A percentile compares a stretch with the other conserved stretches of the same genome.
phyloP scores from a whole-genome alignment of 2,888 invertebrate genomes.

The Cheilosia urbana region DNA sequence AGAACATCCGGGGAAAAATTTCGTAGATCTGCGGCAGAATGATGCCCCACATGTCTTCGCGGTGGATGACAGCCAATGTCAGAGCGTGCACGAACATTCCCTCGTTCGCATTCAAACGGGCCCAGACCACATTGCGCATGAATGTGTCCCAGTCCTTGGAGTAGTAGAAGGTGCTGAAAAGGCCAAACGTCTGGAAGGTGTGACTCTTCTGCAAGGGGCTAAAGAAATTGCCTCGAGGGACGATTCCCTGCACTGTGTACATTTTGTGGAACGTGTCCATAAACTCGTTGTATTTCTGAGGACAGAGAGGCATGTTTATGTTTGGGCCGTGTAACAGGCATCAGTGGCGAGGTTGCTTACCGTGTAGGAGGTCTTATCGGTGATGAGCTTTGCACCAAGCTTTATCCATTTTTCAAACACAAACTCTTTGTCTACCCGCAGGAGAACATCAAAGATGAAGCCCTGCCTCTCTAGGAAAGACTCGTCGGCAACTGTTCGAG shows the following conservation, averaged over 20 bases:
- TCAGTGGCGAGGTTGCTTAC: constrained; percentile 6
- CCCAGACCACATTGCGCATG: constrained; percentile 88
- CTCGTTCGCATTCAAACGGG: constrained; percentile 88
- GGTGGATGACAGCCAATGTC: constrained; percentile 86
- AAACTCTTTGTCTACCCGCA: constrained; percentile 76
- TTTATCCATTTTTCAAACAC: constrained; percentile 45
- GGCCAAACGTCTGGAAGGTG: constrained; percentile 86
- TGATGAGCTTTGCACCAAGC: constrained; percentile 17
- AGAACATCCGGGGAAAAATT: constrained; percentile 89
- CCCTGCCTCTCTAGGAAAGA: constrained; percentile 78
- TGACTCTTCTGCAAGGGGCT: constrained; percentile 84
- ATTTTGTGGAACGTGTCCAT: constrained; percentile 80
- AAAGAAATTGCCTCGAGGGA: constrained; percentile 85
- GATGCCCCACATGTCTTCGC: constrained; percentile 87
- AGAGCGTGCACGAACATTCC: constrained; percentile 88
- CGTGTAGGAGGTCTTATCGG: constrained; percentile 19
- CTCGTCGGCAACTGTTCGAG: constrained; percentile 76
- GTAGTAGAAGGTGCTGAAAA: constrained; percentile 88
- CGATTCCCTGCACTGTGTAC: constrained; percentile 82
- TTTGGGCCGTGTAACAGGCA: too few species aligned
- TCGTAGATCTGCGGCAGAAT: constrained; percentile 89
- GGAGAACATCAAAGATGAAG: constrained; percentile 75
- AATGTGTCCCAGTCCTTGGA: constrained; percentile 90
- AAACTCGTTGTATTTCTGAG: constrained; percentile 77
- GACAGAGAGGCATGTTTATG: neutral